Evolutionary conservation across 2,113 vertebrate species (phyloP).

Genomic region (Podarcis cretensis): DNA sequence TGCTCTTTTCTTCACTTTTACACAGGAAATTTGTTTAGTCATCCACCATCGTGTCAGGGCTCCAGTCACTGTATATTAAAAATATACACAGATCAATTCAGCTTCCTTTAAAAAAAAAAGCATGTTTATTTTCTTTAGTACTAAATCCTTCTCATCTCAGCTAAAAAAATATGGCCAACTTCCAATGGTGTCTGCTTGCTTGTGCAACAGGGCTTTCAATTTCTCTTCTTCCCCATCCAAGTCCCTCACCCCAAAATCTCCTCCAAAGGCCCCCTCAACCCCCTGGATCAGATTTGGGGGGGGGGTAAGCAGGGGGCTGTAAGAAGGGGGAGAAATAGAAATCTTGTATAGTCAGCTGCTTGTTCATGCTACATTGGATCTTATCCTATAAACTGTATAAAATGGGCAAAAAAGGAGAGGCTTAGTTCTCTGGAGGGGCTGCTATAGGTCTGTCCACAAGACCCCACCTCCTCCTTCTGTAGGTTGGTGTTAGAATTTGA

Average conservation of each 20-base stretch:
- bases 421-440: background rate
- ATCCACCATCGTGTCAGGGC: constrained; percentile 19
- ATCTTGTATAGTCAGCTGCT: too few relatives aligned
- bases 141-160: background rate
- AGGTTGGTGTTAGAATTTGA: too few relatives aligned
- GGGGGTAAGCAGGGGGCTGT: too few relatives aligned
- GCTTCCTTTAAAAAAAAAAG: background rate
- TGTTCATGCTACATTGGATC: too few relatives aligned
- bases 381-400: background rate
- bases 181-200: too few relatives aligned
- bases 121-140: background rate
- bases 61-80: constrained; percentile 24
- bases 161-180: background rate
- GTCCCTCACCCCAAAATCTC: too few relatives aligned
- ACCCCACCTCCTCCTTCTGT: too few relatives aligned
- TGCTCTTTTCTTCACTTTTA: constrained; percentile 46
- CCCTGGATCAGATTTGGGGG: too few relatives aligned
- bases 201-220: too few relatives aligned
- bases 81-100: background rate
- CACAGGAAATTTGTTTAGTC: constrained; percentile 41
- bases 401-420: background rate
- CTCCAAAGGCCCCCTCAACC: too few relatives aligned
- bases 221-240: too few relatives aligned
- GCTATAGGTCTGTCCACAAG: background rate
- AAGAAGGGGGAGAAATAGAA: too few relatives aligned